A percentile compares a stretch with the other conserved stretches of the same genome.
Evolutionary conservation across 2,888 invertebrate genomes (phyloP).

Genomic region (Charanyca ferruginea): DNA sequence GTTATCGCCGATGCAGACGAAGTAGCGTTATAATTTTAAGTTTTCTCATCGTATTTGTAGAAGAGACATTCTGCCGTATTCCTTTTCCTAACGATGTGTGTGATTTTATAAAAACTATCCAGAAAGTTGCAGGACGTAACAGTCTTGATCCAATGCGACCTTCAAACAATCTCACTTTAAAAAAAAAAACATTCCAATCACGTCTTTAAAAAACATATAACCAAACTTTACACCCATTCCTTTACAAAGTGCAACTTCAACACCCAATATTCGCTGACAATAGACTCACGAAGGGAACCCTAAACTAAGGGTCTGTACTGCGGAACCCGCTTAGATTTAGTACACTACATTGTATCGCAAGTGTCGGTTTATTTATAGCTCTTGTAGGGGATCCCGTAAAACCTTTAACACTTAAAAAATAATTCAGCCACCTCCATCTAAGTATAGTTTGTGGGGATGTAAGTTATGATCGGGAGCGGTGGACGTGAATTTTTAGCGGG

Average conservation of each 20-base stretch:
- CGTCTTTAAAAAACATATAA: background rate
- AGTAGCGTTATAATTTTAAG: too few species aligned
- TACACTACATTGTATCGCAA: constrained; percentile 66
- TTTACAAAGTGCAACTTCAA: constrained; percentile 44
- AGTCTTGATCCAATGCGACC: constrained; percentile 8
- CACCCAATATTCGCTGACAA: constrained; percentile 55
- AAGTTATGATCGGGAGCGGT: constrained; percentile 40
- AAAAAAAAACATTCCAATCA: background rate
- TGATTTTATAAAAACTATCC: too few species aligned
- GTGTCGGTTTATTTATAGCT: constrained; percentile 74
- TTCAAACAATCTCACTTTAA: too few species aligned
- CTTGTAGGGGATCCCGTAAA: constrained; percentile 69
- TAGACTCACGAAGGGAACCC: constrained; percentile 57
- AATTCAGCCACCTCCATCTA: constrained; percentile 70
- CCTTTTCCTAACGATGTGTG: too few species aligned
- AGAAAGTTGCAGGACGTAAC: background rate
- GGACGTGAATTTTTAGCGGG: constrained; percentile 31
- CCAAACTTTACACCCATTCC: constrained; percentile 9
- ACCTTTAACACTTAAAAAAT: constrained; percentile 84
- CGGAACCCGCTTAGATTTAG: constrained; percentile 65
- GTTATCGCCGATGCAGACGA: too few species aligned
- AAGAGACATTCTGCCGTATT: too few species aligned
- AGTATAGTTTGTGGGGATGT: constrained; percentile 33
- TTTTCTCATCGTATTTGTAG: too few species aligned
- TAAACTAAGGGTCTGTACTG: constrained; percentile 43